Evolutionary conservation across 2,113 vertebrate species (phyloP), one percentile per base, ranked within the genome.

Genomic region (Tenrec ecaudatus): DNA sequence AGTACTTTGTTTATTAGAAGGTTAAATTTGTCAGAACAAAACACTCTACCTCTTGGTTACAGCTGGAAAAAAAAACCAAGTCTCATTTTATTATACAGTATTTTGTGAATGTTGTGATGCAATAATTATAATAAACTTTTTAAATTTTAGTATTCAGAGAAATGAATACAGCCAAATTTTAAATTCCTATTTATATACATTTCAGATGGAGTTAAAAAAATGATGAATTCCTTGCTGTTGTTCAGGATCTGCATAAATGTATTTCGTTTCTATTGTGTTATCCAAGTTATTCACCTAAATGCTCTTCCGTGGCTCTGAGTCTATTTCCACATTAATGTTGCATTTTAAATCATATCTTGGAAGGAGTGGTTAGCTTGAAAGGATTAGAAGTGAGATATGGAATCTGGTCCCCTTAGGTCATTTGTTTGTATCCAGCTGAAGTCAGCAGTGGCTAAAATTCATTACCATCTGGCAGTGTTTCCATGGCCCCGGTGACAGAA

Each of bases 401-500:
- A 94, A 93, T 93, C 90, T 86, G 66, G 86, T 95, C 68, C 84
- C 93, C 92, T 92, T 94, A 89, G 92, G 96, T 95, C 94, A 97
- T 96, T 95, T 95, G 93, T 96, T 95, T 96, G 81, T 94, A 95
- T 96, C 96, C 97, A 97, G 96, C 96, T 97, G 94, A 97, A 97
- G 96, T 96, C 96, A 96, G 93, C 97, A 97, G 96, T 96, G 96
- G 92, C 95, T 97, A 94, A 96, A 96, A 96, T 97, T 96, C 97
- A 96, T 97, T 95, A 97, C 97, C 97, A 97, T 97, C 96, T 97
- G 97, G 97, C 97, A 95, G 92, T 82, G 81, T 97, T 96, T 95
- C 95, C 94, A 95, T 88, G 92, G 94, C 90, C 86, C 95, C 94
- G 87, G 92, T 93, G 96, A 95, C 94, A 96, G 96, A 95, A 96